These are phyloP conservation scores for Brachionichthys hirsutus DNA, from an alignment of 2,113 vertebrate species.

Conservation along the genomic window DNA sequence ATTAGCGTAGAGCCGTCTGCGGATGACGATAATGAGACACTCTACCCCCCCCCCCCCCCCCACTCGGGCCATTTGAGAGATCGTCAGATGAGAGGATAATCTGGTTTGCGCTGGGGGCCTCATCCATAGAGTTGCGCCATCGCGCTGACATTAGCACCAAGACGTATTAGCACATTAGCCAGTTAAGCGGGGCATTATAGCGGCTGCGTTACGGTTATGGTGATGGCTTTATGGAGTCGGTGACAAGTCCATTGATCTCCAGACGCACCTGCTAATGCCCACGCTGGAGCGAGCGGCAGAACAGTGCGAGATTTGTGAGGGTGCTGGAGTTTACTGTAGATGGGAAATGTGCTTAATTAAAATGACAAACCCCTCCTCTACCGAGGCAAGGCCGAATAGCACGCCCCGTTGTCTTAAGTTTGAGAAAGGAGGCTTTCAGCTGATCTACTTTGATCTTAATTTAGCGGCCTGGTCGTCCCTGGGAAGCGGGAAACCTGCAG, in stretches of 20 bases:
- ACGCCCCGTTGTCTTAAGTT: neutral
- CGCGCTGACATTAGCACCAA: slow-evolving; percentile 66
- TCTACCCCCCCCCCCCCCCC: slow-evolving; percentile 63
- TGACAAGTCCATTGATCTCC: slow-evolving; percentile 65
- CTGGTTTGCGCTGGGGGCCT: slow-evolving; percentile 66
- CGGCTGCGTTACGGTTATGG: slow-evolving; percentile 62
- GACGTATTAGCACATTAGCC: slow-evolving; percentile 75
- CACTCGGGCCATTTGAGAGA: slow-evolving; percentile 61
- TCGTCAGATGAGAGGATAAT: slow-evolving; percentile 65
- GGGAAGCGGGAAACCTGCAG: slow-evolving; percentile 42
- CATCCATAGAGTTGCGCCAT: slow-evolving; percentile 58
- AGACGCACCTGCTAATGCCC: slow-evolving; percentile 58
- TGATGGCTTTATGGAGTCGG: slow-evolving; percentile 63
- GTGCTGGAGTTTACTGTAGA: slow-evolving; percentile 4
- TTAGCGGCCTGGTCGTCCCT: slow-evolving; percentile 44
- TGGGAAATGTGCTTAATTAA: slow-evolving; percentile 15
- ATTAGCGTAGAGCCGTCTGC: slow-evolving; percentile 67
- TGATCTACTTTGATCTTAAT: slow-evolving; percentile 58
- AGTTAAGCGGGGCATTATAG: slow-evolving; percentile 64
- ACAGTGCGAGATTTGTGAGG: neutral
- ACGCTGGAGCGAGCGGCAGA: slow-evolving; percentile 6
- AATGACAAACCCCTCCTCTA: slow-evolving; percentile 10
- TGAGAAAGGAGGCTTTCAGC: slow-evolving; percentile 4
- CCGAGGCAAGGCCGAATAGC: neutral
- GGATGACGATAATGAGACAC: slow-evolving; percentile 67